A percentile compares a stretch with the other conserved stretches of the same genome.
Conservation (phyloP, 2,888 invertebrate genomes). For the Cephus sareptanus region DNA sequence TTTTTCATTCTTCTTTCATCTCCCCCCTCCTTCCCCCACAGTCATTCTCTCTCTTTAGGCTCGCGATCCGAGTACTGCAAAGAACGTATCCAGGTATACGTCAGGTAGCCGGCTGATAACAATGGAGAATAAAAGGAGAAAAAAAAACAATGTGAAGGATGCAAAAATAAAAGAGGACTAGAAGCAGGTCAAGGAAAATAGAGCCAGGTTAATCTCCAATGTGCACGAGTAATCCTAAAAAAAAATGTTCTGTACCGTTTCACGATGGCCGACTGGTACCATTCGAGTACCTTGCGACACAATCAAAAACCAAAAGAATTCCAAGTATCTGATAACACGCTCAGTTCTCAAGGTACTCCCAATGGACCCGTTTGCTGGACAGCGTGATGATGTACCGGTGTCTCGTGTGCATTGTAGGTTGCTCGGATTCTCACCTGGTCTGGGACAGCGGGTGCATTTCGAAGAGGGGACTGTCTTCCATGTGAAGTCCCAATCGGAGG, state of each 20-base stretch:
- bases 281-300: background rate
- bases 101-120: background rate
- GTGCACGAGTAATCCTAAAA: conserved; percentile 23
- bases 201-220: conserved; percentile 20
- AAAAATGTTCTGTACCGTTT: background rate
- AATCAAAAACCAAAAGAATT: background rate
- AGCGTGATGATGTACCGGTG: conserved; percentile 16
- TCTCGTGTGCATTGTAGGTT: conserved; percentile 65
- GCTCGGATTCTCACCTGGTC: conserved; percentile 60
- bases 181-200: background rate
- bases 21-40: background rate
- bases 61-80: background rate
- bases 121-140: background rate
- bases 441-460: conserved; percentile 63
- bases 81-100: background rate
- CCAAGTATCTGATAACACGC: background rate
- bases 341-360: background rate
- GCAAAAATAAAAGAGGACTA: background rate
- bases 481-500: conserved; percentile 60
- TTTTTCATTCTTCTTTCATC: background rate
- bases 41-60: background rate
- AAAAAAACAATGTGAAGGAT: background rate
- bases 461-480: conserved; percentile 62
- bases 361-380: background rate
- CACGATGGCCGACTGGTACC: background rate